These are phyloP conservation scores for Rousettus leschenaultii DNA, from an alignment of 2,113 vertebrate genomes.

Conservation along the genomic window DNA sequence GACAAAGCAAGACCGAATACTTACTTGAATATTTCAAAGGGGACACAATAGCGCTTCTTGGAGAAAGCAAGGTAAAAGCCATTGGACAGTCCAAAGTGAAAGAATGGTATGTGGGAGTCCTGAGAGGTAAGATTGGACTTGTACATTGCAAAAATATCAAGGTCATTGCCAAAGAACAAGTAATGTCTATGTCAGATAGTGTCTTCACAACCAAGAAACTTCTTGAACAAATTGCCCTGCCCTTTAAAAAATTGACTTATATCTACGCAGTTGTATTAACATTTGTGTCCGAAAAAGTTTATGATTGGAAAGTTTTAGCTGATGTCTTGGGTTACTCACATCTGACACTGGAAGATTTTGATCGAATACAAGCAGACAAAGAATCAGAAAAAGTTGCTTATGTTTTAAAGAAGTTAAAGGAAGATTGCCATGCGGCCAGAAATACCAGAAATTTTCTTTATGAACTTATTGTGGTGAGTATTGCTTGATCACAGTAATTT, in stretches of 20 bases:
- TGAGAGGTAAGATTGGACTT: slow-evolving; percentile 91
- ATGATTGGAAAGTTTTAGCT: slow-evolving; percentile 91
- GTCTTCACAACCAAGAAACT: slow-evolving; percentile 87
- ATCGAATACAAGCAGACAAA: slow-evolving; percentile 81
- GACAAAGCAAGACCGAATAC: slow-evolving; percentile 92
- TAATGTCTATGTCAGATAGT: slow-evolving; percentile 86
- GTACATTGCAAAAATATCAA: slow-evolving; percentile 96
- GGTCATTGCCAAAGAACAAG: slow-evolving; percentile 91
- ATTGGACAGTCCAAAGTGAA: slow-evolving; percentile 94
- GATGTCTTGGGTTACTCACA: slow-evolving; percentile 89
- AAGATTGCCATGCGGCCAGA: slow-evolving; percentile 93
- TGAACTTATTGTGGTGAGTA: slow-evolving; percentile 93
- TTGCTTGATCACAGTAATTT: slow-evolving; percentile 11
- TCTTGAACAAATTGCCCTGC: slow-evolving; percentile 89
- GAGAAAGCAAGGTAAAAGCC: slow-evolving; percentile 90
- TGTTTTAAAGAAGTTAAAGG: slow-evolving; percentile 93
- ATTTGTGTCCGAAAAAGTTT: slow-evolving; percentile 89
- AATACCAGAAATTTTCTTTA: slow-evolving; percentile 91
- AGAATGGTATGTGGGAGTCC: slow-evolving; percentile 95
- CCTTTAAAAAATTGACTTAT: slow-evolving; percentile 95
- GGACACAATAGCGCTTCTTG: slow-evolving; percentile 93
- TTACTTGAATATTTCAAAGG: slow-evolving; percentile 98
- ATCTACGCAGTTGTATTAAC: slow-evolving; percentile 95
- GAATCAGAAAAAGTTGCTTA: slow-evolving; percentile 92
- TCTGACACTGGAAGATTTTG: slow-evolving; percentile 84